Evolutionary conservation across 2,797 vertebrate genomes (phyloP), one percentile per base, ranked within the genome.

Genomic region (Emys orbicularis): DNA sequence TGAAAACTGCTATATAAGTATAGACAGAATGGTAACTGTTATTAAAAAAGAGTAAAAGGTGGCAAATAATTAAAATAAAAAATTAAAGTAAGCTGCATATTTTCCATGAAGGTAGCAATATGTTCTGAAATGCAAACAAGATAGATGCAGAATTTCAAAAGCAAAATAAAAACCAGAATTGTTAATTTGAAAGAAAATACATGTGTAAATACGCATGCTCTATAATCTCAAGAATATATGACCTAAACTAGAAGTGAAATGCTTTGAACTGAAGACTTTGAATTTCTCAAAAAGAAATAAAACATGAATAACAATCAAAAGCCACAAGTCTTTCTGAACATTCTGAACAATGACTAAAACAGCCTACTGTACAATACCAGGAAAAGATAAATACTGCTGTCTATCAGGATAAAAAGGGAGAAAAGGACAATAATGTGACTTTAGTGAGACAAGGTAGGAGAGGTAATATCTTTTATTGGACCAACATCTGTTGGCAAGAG

Each of bases 51-150:
- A 25, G n/a, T 84, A 0, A 52, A 13, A 87, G 54, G 21, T 90
- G 25, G 47, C 88, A 79, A 93, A 59, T 82, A 94, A 86, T 81
- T 92, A 91, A 94, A 93, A 90, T 82, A 47, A 84, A 94, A 68
- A 90, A 94, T 74, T 90, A 65, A 27, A 53, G 4, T 83, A 86
- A 25, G 12, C 27, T 86, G 93, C 4, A 2, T 88, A 2, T 88
- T 93, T 96, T 96, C 65, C 11, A 0, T 86, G 18, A 59, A 93
- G 44, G 11, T 41, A 84, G 11, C 1, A 0, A 77, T 49, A 31
- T 77, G 44, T 29, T 77, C 47, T 77, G 74, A 49, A 90, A 82
- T 53, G 68, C 76, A 92, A 86, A 53, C 83, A 84, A 65, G 31
- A 21, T 57, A 68, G 88, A 50, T 11, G 16, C n/a, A 59, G 52